These are phyloP conservation scores for Marronus borbonicus DNA, from an alignment of 2,888 invertebrate genomes.

Conservation along the genomic window DNA sequence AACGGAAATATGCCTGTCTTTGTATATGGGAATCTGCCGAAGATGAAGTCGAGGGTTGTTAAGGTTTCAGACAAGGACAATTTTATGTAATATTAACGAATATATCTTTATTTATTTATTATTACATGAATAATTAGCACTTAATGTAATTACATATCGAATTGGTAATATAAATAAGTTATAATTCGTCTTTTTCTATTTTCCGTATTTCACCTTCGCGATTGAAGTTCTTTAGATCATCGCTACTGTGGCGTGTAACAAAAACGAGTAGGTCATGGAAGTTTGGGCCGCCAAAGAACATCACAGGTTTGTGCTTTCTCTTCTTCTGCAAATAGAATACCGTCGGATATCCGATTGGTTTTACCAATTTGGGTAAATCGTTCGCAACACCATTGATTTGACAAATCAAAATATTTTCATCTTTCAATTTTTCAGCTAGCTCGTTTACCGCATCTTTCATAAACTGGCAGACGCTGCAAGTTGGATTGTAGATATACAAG, in stretches of 20 bases:
- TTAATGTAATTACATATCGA: neutral
- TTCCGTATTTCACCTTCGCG: neutral
- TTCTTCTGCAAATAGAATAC: conserved; percentile 28
- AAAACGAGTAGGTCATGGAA: conserved; percentile 20
- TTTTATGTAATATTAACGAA: neutral
- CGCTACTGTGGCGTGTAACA: neutral
- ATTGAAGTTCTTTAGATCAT: conserved; percentile 15
- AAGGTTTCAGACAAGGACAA: conserved; percentile 42
- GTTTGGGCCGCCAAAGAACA: conserved; percentile 6
- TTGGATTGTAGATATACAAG: conserved; percentile 37
- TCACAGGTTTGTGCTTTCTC: conserved; percentile 30
- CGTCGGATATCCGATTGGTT: conserved; percentile 24
- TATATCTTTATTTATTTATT: neutral
- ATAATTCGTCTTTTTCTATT: conserved; percentile 10
- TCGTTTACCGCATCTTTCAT: neutral
- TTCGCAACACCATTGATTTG: conserved; percentile 24
- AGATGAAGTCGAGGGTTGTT: conserved; percentile 53
- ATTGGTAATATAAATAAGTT: neutral
- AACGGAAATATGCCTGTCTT: conserved; percentile 1
- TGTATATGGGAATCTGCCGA: conserved; percentile 44
- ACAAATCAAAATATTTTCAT: conserved; percentile 18
- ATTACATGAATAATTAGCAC: neutral
- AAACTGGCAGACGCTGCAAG: conserved; percentile 25
- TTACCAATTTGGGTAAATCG: conserved; percentile 43
- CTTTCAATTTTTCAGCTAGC: conserved; percentile 16